Evolutionary conservation across 2,888 invertebrate genomes (phyloP).

Genomic region (Dolichopus griseipennis): DNA sequence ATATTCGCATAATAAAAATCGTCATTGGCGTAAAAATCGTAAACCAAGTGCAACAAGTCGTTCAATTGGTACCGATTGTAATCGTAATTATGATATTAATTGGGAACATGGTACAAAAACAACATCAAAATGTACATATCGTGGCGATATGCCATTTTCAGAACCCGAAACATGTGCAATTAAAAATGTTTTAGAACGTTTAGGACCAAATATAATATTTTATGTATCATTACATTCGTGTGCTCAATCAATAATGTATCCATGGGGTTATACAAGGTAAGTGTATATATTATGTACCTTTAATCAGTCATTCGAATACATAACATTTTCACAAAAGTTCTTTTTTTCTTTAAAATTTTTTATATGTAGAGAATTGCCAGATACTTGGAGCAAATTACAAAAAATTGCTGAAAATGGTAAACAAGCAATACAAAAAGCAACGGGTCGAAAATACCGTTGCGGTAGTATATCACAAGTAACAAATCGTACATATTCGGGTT

Average conservation of each 20-base stretch:
- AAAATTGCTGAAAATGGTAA: conserved; percentile 36
- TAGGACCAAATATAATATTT: conserved; percentile 34
- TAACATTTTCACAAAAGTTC: too few species aligned
- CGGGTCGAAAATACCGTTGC: conserved; percentile 37
- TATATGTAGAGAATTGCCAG: conserved; percentile 30
- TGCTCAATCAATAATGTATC: conserved; percentile 42
- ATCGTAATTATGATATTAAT: conserved; percentile 57
- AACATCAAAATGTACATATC: conserved; percentile 33
- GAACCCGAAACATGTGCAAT: conserved; percentile 40
- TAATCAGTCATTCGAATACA: too few species aligned
- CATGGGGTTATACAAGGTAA: conserved; percentile 38
- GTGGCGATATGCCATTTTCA: conserved; percentile 39
- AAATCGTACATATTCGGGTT: conserved; percentile 35
- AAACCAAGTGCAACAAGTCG: conserved; percentile 33
- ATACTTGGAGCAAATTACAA: conserved; percentile 31
- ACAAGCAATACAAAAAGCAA: conserved; percentile 35
- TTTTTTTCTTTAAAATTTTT: conserved; percentile 9
- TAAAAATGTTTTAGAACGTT: conserved; percentile 31
- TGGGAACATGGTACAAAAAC: conserved; percentile 43
- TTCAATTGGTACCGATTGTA: conserved; percentile 55
- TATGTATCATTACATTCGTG: conserved; percentile 41
- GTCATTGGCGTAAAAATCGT: conserved; percentile 53
- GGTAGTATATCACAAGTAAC: conserved; percentile 37
- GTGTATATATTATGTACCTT: conserved; percentile 7
- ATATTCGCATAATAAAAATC: conserved; percentile 49